Conservation (phyloP, 2,113 vertebrate genomes). For the Tupaia chinensis region DNA sequence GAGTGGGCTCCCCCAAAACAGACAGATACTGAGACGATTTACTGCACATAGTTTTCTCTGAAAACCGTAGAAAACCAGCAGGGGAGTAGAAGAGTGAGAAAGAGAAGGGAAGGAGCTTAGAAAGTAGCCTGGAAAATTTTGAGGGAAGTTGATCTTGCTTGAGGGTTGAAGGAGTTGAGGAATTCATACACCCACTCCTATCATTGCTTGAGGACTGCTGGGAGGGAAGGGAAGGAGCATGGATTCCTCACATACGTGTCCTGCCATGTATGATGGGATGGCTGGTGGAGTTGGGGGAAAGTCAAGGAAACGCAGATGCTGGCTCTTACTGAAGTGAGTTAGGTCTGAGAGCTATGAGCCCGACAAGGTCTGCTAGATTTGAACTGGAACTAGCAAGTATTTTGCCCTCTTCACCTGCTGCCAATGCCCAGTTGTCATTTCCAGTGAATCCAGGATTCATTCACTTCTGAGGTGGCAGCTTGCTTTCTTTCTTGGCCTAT, state of each 20-base stretch:
- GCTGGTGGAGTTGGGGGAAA: not conserved
- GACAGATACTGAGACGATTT: not conserved
- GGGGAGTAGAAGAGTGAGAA: not conserved
- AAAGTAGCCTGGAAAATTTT: not conserved
- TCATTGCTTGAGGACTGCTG: not conserved
- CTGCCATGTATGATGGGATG: too few relatives aligned
- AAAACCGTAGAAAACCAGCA: not conserved
- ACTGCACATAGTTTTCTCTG: not conserved
- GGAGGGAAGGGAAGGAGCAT: too few relatives aligned
- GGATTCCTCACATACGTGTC: not conserved
- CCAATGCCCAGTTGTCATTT: not conserved
- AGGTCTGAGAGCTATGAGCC: not conserved
- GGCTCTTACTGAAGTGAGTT: not conserved
- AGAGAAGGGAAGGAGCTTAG: not conserved
- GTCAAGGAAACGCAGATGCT: not conserved
- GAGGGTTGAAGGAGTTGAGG: not conserved
- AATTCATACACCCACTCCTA: not conserved
- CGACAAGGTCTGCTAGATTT: not conserved
- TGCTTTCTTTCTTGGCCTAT: not conserved
- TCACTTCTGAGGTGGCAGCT: not conserved
- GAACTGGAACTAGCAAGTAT: slow-evolving; percentile 19
- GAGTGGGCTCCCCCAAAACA: not conserved
- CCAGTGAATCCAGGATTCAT: not conserved
- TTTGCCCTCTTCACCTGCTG: not conserved
- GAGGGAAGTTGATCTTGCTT: not conserved